A percentile compares a stretch with the other conserved stretches of the same genome.
Conservation (phyloP, 2,113 vertebrate species). For the Orientallactaga bullata region DNA sequence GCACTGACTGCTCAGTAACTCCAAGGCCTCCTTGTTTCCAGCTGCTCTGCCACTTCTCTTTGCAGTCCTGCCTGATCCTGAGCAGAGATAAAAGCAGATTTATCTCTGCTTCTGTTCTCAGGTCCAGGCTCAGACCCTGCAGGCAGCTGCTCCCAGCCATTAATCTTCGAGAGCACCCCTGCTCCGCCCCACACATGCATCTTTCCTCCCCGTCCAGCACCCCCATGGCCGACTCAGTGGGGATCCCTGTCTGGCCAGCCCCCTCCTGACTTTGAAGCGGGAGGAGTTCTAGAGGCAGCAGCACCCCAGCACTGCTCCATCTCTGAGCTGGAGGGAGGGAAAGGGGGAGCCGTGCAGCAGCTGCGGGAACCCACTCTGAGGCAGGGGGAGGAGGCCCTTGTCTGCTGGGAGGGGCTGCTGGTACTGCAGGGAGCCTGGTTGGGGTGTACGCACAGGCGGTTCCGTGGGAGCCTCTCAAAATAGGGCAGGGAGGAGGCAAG, state of each 20-base stretch:
- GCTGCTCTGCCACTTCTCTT: constrained; percentile 9
- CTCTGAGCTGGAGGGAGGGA: background rate
- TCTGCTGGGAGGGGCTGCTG: background rate
- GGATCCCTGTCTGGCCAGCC: background rate
- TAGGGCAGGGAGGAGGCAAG: background rate
- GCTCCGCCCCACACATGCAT: accelerated
- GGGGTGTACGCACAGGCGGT: background rate
- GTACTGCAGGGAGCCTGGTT: background rate
- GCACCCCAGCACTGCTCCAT: background rate
- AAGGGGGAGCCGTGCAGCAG: background rate
- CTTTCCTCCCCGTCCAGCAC: background rate
- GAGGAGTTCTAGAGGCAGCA: background rate
- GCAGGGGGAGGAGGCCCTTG: background rate
- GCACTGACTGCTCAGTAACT: constrained; percentile 69
- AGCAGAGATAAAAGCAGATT: constrained; percentile 72
- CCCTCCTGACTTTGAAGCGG: background rate
- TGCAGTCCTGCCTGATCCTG: constrained; percentile 47
- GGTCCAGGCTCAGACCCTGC: constrained; percentile 66
- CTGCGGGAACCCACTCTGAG: background rate
- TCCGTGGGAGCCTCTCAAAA: constrained; percentile 15
- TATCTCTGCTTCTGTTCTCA: constrained; percentile 62
- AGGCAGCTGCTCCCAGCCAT: constrained; percentile 75
- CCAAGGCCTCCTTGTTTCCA: constrained; percentile 3
- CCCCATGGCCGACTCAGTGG: background rate
- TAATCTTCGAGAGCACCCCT: constrained; percentile 69